Evolutionary conservation across 2,888 invertebrate genomes (phyloP), one percentile per base, ranked within the genome.

Genomic region (Sturmia bella): DNA sequence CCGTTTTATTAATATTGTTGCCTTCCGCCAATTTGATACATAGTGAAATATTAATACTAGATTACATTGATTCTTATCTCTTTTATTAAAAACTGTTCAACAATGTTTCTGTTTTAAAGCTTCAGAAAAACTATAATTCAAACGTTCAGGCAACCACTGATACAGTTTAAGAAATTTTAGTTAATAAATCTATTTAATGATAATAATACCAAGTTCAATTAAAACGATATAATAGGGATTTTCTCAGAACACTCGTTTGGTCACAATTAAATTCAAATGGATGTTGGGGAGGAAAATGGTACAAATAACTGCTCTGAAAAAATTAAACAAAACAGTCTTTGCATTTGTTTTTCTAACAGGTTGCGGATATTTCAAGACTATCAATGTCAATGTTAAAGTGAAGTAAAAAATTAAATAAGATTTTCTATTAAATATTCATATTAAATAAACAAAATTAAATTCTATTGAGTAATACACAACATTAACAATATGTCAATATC

Each of bases 401-500:
- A 52, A 5, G 17, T 52, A 45, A 61, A 69, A 69, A 11, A 37
- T 19, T 61, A 32, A 9, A 1, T 32, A 32, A 32, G 7, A 1
- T 32, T 27, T 27, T 32, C 9, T n/a, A 32, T 50, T 5, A 17
- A 15, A 54, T 15, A 15, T 39, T 17, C 39, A 17, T 37, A n/a
- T 37, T 4, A 37, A 59, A 43, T 3, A 54, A 69, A 63, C 41
- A 24, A 59, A 66, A 56, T 73, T 63, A 50, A 73, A 59, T 69
- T 68, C 56, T 52, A 56, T 73, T 77, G 39, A 56, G n/a, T n/a
- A n/a, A n/a, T n/a, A n/a, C 19, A 41, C 24, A 39, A 66, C 43
- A 59, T 78, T 52, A 78, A 37, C 59, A n/a, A n/a, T 32, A 48
- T 76, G 76, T 76, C 76, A 76, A 81, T 81, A 77, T 81, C 81